Conservation (phyloP, 1,140 invertebrate genomes). For the Mylabris phalerata region DNA sequence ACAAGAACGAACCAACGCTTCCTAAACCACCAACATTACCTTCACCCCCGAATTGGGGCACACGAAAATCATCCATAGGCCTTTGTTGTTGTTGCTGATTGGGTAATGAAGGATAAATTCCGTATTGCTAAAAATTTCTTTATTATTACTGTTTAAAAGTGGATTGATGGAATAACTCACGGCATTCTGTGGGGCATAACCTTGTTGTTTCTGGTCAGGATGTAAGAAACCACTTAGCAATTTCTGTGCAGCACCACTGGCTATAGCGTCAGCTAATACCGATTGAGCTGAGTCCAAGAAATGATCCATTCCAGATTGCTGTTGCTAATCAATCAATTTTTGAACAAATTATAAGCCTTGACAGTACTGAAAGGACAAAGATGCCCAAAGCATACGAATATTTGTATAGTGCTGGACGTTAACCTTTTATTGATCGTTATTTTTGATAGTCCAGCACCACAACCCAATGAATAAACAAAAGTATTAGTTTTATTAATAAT, state of each 20-base stretch:
- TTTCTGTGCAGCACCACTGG: constrained; percentile 33
- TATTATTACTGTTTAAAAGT: background rate
- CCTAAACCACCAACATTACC: constrained; percentile 35
- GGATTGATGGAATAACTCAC: constrained; percentile 4
- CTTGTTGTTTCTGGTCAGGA: constrained; percentile 19
- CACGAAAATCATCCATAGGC: constrained; percentile 8
- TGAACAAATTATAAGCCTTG: background rate
- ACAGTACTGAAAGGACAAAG: background rate
- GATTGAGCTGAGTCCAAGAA: constrained; percentile 32
- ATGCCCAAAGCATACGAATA: no score
- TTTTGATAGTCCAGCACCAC: no score
- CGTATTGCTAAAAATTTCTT: constrained; percentile 25
- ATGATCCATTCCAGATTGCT: constrained; percentile 23
- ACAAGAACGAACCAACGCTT: constrained; percentile 20
- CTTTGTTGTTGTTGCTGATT: constrained; percentile 25
- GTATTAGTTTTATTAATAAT: background rate
- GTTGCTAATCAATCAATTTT: constrained; percentile 4
- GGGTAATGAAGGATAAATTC: constrained; percentile 29
- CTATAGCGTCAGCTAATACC: constrained; percentile 30
- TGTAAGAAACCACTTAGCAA: constrained; percentile 26
- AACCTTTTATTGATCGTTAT: no score
- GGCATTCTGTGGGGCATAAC: constrained; percentile 28
- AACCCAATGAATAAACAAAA: no score
- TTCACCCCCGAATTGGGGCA: constrained; percentile 31
- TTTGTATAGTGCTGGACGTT: no score